phyloP scores from a whole-genome alignment of 1,140 invertebrate genomes.

The Drosophila truncata region DNA sequence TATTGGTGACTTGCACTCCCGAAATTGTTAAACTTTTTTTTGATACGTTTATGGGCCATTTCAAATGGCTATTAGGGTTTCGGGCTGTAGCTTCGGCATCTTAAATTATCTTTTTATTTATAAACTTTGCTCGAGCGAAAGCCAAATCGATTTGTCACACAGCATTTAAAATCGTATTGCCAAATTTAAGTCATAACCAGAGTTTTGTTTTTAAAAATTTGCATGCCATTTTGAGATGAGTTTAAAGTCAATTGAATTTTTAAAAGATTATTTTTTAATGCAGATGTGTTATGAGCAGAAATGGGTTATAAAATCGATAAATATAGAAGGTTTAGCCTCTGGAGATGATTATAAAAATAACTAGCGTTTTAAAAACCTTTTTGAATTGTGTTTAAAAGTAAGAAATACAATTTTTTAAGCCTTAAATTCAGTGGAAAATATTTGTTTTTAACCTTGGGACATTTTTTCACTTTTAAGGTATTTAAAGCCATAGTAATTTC shows the following conservation, averaged over 20 bases:
- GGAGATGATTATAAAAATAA: neutral
- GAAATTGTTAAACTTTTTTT: conserved; percentile 17
- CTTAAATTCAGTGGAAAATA: neutral
- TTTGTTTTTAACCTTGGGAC: neutral
- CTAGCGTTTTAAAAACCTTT: neutral
- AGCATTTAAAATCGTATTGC: conserved; percentile 16
- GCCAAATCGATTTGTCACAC: conserved; percentile 35
- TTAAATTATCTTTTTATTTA: conserved; percentile 42
- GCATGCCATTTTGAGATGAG: conserved; percentile 7
- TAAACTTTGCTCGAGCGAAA: conserved; percentile 25
- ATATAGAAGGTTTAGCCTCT: neutral
- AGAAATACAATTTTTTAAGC: neutral
- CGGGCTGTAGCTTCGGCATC: conserved; percentile 1
- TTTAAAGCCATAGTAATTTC: neutral
- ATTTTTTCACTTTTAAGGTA: neutral
- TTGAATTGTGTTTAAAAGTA: neutral
- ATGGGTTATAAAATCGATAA: conserved; percentile 1
- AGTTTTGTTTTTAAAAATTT: conserved; percentile 7
- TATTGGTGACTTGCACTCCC: conserved; percentile 37
- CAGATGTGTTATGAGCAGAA: conserved; percentile 8
- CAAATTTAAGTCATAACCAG: conserved; percentile 17
- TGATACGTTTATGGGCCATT: conserved; percentile 30
- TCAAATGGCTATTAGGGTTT: conserved; percentile 15
- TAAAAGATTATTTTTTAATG: conserved; percentile 1
- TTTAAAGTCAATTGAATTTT: conserved; percentile 20